Conservation (phyloP, 2,888 invertebrate genomes). For the Andrena flavipes region DNA sequence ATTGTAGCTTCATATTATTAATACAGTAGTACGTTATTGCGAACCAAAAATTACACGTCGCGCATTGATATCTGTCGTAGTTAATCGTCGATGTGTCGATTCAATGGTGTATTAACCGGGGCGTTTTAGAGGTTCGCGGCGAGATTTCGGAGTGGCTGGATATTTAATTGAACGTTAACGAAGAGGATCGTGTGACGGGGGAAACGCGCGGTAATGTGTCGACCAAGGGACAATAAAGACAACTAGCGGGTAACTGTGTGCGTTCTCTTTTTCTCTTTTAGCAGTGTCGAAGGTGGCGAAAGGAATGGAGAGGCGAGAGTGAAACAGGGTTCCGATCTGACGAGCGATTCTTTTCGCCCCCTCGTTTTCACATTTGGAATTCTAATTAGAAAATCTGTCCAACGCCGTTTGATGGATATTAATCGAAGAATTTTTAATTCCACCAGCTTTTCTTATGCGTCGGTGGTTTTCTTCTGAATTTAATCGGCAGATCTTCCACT, state of each 20-base stretch:
- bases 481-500: not conserved
- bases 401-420: not conserved
- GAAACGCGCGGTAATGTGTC: constrained; percentile 21
- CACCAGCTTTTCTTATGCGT: too few species aligned
- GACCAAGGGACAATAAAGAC: constrained; percentile 45
- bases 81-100: constrained; percentile 38
- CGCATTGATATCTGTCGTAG: constrained; percentile 38
- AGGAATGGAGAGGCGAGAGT: not conserved
- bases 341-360: not conserved
- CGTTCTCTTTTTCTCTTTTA: constrained; percentile 7
- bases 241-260: not conserved
- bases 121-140: not conserved
- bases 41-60: constrained; percentile 48
- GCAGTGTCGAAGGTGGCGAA: not conserved
- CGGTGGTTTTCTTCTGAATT: too few species aligned
- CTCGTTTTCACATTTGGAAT: not conserved
- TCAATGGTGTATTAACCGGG: constrained; percentile 6
- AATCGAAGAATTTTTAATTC: not conserved
- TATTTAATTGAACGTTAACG: not conserved
- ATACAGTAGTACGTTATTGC: constrained; percentile 40
- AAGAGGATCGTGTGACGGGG: not conserved
- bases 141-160: constrained; percentile 14
- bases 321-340: not conserved
- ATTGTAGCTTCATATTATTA: constrained; percentile 66
- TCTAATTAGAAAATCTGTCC: not conserved